Conservation (phyloP, 2,797 vertebrate genomes). For the Emydoidea blandingii region DNA sequence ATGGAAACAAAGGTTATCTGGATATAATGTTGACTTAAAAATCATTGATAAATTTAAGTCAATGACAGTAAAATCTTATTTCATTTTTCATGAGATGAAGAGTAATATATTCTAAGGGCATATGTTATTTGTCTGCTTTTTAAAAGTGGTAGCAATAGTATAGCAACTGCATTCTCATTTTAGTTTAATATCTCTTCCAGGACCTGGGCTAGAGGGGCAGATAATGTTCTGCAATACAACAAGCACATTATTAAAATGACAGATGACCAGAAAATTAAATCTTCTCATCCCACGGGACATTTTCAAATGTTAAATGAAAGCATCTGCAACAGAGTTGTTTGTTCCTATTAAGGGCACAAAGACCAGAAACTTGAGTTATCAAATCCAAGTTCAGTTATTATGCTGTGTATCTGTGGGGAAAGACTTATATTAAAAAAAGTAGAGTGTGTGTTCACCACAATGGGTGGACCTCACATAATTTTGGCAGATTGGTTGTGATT, state of each 20-base stretch:
- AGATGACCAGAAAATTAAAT: conserved; percentile 72
- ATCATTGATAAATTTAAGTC: background rate
- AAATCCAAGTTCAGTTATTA: conserved; percentile 50
- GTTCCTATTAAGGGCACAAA: conserved; percentile 58
- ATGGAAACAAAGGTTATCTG: background rate
- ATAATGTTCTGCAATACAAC: conserved; percentile 59
- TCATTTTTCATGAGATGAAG: background rate
- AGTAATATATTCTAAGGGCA: background rate
- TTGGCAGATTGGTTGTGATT: conserved; percentile 41
- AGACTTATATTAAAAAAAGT: conserved; percentile 37
- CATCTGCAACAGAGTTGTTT: conserved; percentile 64
- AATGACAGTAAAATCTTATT: background rate
- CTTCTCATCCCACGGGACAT: conserved; percentile 31
- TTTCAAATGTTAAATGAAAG: conserved; percentile 63
- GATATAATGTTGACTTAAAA: background rate
- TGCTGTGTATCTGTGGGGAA: background rate
- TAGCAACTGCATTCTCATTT: conserved; percentile 28
- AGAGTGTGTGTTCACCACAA: conserved; percentile 42
- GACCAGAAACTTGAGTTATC: conserved; percentile 10
- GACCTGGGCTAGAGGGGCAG: conserved; percentile 44
- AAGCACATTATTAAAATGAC: conserved; percentile 68
- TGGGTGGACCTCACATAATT: background rate
- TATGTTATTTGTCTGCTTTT: background rate
- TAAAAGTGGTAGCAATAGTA: background rate
- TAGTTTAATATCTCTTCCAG: conserved; percentile 37